Evolutionary conservation across 1,140 invertebrate species (phyloP).

Genomic region (Camponotus pennsylvanicus): DNA sequence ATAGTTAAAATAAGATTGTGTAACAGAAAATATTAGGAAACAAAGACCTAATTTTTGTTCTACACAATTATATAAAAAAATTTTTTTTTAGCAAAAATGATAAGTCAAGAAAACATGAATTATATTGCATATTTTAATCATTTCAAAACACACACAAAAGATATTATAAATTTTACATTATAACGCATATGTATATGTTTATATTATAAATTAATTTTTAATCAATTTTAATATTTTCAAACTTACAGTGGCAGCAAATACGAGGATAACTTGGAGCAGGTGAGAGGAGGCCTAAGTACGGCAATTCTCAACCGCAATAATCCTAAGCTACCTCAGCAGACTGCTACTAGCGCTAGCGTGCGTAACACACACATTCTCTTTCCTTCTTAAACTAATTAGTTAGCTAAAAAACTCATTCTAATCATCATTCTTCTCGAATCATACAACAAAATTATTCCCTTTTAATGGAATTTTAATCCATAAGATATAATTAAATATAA

Average conservation of each 20-base stretch:
- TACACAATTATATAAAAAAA: background rate
- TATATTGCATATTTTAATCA: background rate
- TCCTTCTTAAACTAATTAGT: conserved; percentile 54
- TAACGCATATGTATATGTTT: background rate
- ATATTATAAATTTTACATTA: background rate
- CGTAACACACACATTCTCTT: conserved; percentile 67
- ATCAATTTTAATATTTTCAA: conserved; percentile 25
- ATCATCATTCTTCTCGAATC: background rate
- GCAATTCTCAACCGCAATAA: conserved; percentile 82
- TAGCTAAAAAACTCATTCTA: conserved; percentile 1
- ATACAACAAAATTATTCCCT: background rate
- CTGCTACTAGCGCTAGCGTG: conserved; percentile 76
- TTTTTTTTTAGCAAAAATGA: no score
- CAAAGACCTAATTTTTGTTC: background rate
- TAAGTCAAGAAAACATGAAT: no score
- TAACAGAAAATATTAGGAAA: background rate
- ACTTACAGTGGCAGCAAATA: conserved; percentile 90
- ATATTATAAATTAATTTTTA: conserved; percentile 28
- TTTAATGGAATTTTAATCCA: background rate
- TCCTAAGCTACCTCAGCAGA: conserved; percentile 72
- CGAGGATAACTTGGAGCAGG: conserved; percentile 90
- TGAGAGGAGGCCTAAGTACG: conserved; percentile 84
- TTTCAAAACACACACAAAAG: background rate
- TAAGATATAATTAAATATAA: background rate
- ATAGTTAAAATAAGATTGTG: background rate